These are phyloP conservation scores for Lates japonicus DNA, from an alignment of 2,797 vertebrate genomes.

Conservation along the genomic window DNA sequence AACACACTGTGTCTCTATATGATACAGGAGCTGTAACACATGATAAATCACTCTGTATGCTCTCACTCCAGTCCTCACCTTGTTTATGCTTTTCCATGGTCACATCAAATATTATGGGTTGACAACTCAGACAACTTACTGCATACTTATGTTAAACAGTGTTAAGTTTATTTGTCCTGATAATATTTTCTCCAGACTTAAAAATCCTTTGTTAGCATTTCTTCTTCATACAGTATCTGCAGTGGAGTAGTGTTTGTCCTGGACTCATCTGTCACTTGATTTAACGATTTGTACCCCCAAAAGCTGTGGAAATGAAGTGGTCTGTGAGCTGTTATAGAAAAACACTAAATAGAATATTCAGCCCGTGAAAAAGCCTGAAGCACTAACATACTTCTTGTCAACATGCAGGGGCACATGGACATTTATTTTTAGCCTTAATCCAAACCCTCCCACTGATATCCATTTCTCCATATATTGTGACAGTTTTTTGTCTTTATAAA, in stretches of 20 bases:
- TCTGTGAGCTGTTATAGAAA: not conserved
- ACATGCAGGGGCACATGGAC: not conserved
- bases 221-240: not conserved
- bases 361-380: not conserved
- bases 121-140: not conserved
- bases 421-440: not conserved
- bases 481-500: too few species aligned
- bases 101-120: not conserved
- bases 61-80: not conserved
- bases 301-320: not conserved
- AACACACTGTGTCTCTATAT: slow-evolving; percentile 4
- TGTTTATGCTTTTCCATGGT: not conserved
- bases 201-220: not conserved
- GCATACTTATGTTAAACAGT: not conserved
- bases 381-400: not conserved
- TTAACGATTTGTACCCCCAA: not conserved
- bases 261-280: not conserved
- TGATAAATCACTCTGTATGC: not conserved
- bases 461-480: not conserved
- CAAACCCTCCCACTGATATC: not conserved
- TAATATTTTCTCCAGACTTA: not conserved
- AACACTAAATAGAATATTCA: not conserved
- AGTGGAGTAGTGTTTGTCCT: not conserved
- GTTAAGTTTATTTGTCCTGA: not conserved
- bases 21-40: not conserved